Percentiles rank a stretch among this genome's conserved stretches.
Conservation (phyloP, 2,888 invertebrate genomes). For the Drosophila peninsularis region DNA sequence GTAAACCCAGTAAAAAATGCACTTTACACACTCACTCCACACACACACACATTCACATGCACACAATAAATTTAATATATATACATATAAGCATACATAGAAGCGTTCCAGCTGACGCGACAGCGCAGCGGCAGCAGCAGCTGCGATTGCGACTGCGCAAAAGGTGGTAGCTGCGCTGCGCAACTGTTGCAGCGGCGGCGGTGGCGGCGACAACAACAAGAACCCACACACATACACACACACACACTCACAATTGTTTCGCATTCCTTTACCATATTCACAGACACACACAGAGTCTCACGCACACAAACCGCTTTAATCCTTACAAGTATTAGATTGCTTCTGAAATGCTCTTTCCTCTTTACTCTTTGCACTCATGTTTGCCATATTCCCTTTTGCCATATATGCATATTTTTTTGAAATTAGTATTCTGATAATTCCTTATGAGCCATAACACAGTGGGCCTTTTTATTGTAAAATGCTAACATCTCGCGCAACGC, state of each 20-base stretch:
- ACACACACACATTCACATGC: conserved; percentile 19
- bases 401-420: neutral
- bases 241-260: conserved; percentile 11
- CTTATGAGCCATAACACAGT: conserved; percentile 19
- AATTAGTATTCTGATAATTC: neutral
- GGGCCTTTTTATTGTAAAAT: conserved; percentile 24
- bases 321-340: conserved; percentile 6
- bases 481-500: conserved; percentile 27
- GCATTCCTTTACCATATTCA: conserved; percentile 10
- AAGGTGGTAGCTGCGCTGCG: conserved; percentile 45
- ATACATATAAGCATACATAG: conserved; percentile 19
- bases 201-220: conserved; percentile 14
- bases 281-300: neutral
- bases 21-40: conserved; percentile 20
- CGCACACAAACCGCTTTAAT: conserved; percentile 1
- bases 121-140: conserved; percentile 58
- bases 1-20: conserved; percentile 31
- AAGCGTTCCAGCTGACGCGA: conserved; percentile 46
- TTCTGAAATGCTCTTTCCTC: neutral
- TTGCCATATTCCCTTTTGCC: conserved; percentile 44
- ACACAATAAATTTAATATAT: conserved; percentile 18
- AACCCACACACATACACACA: conserved; percentile 16
- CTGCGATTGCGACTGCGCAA: conserved; percentile 39
- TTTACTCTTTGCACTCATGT: conserved; percentile 1
- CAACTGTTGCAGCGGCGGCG: conserved; percentile 59